Percentiles rank a stretch among this genome's conserved stretches.
phyloP scores from a whole-genome alignment of 1,140 invertebrate species.

The Cyclina sinensis region DNA sequence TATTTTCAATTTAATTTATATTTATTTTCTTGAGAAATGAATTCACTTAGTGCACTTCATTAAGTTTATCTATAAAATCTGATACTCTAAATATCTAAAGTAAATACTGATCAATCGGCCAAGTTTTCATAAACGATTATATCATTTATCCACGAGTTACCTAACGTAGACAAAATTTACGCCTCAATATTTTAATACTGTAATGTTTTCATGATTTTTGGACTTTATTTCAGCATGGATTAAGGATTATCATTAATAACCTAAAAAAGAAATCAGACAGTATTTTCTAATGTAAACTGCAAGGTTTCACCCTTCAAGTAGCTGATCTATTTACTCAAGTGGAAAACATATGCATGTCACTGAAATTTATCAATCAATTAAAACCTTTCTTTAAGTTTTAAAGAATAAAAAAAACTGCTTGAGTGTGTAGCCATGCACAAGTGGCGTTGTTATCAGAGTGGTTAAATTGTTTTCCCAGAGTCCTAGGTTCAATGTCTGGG shows the following conservation, averaged over 20 bases:
- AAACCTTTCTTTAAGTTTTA: too few species aligned
- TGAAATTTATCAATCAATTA: too few species aligned
- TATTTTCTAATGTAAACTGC: neutral
- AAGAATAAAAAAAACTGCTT: too few species aligned
- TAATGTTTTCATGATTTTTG: constrained; percentile 10
- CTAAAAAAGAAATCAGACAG: neutral
- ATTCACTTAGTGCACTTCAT: constrained; percentile 23
- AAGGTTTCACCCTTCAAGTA: too few species aligned
- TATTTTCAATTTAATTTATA: neutral
- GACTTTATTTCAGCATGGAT: constrained; percentile 4
- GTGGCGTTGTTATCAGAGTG: too few species aligned
- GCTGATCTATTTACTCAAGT: too few species aligned
- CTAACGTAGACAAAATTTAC: constrained; percentile 16
- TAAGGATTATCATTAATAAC: constrained; percentile 11
- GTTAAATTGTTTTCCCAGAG: too few species aligned
- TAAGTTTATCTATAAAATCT: neutral
- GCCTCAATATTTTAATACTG: constrained; percentile 32
- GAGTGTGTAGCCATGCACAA: too few species aligned
- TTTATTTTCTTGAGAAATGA: neutral
- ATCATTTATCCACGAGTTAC: neutral
- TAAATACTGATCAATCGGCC: constrained; percentile 1
- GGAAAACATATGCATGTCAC: too few species aligned
- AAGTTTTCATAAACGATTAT: neutral
- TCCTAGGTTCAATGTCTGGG: too few species aligned
- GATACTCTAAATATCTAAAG: neutral